phyloP scores from a whole-genome alignment of 2,888 invertebrate species.

The Cephalotes varians region DNA sequence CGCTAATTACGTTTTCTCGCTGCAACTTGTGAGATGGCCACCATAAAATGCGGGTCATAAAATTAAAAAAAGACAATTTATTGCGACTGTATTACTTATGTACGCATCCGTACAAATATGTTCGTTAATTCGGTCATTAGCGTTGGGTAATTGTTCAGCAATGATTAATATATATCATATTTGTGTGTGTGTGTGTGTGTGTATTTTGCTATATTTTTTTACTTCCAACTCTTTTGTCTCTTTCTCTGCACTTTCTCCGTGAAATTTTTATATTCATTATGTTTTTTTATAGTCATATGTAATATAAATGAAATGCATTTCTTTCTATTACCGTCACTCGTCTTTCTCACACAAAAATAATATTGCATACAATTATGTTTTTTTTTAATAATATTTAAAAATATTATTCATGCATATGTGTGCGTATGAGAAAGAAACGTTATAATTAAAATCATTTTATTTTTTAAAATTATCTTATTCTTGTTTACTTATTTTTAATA shows the following conservation, averaged over 20 bases:
- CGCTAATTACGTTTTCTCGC: conserved; percentile 64
- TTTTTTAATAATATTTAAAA: not conserved
- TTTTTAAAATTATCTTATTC: not conserved
- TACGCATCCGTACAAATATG: conserved; percentile 66
- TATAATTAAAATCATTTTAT: not conserved
- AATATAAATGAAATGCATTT: not conserved
- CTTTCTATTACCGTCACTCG: not conserved
- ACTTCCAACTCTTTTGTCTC: not conserved
- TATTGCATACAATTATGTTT: conserved; percentile 1
- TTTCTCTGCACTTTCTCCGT: conserved; percentile 33
- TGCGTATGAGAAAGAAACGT: not conserved
- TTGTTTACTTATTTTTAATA: not conserved
- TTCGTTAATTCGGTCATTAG: conserved; percentile 66
- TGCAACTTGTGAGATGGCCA: conserved; percentile 68
- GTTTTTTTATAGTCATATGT: too few species aligned
- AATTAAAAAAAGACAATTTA: conserved; percentile 59
- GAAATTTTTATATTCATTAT: not conserved
- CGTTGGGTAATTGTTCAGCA: conserved; percentile 63
- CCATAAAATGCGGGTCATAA: conserved; percentile 62
- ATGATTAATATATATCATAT: conserved; percentile 64
- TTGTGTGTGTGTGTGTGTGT: too few species aligned
- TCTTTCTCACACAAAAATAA: not conserved
- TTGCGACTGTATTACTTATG: conserved; percentile 39
- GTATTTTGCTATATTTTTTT: not conserved
- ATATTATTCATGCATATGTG: not conserved